A percentile compares a stretch with the other conserved stretches of the same genome.
Evolutionary conservation across 1,140 invertebrate genomes (phyloP).

Genomic region (Lineus longissimus): DNA sequence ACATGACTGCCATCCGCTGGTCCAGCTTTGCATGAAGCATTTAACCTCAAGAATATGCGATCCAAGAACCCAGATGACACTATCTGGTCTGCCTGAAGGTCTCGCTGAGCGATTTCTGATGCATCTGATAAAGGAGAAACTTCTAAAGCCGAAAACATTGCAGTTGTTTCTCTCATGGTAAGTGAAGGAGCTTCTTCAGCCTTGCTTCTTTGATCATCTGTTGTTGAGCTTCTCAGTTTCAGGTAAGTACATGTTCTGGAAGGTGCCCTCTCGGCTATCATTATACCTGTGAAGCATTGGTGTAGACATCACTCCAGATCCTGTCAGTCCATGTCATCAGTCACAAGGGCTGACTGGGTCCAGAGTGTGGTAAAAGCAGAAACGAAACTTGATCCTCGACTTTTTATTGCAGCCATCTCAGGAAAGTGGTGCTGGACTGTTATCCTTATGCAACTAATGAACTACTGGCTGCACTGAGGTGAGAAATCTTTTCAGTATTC

Average conservation of each 20-base stretch:
- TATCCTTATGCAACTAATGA: conserved; percentile 47
- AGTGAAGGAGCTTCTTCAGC: not conserved
- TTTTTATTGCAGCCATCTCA: conserved; percentile 37
- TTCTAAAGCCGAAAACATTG: conserved; percentile 35
- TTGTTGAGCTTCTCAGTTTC: no score
- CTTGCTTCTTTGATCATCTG: not conserved
- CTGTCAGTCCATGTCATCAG: no score
- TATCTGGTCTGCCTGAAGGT: conserved; percentile 34
- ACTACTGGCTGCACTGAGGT: conserved; percentile 37
- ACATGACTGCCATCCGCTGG: conserved; percentile 21
- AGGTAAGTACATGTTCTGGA: no score
- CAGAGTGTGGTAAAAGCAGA: no score
- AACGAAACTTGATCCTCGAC: not conserved
- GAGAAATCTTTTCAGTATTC: not conserved
- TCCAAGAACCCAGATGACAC: conserved; percentile 26
- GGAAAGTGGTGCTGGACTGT: conserved; percentile 38
- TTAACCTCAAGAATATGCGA: conserved; percentile 30
- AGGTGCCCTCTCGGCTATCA: no score
- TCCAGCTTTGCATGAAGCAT: conserved; percentile 28
- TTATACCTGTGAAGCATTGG: no score
- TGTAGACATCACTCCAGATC: no score
- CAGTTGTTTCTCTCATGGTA: conserved; percentile 45
- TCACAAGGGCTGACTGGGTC: no score
- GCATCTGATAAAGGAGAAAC: conserved; percentile 36
- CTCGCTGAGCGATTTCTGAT: conserved; percentile 34